Base-by-base conservation (phyloP, 1,140 invertebrate species). In the Drosophila grimshawi region DNA sequence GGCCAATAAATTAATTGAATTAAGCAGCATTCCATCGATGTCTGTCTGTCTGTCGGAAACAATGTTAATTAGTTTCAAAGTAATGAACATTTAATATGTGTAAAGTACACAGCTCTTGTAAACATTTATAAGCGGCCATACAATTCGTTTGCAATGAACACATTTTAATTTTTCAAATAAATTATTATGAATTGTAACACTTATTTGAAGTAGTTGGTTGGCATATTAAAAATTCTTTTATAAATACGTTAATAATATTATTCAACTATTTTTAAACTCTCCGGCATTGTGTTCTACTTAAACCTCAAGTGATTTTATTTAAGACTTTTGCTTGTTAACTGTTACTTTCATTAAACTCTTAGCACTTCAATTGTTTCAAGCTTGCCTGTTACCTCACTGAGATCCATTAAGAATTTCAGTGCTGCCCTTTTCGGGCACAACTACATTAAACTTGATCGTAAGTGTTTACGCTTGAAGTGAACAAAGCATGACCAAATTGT, bases 1-100 rank as follows among this genome's bases (percentile, higher is more conserved):
- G 60, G 56, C 61, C 75, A 57, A 78, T 75, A 72, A 86, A 86
- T 86, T 86, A 86, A 88, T 86, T 82, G 62, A 73, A 80, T 82
- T 76, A 82, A 73, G 46, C 32, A 59, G 62, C 45, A 30, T 32
- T 62, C 59, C 52, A 59, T 55, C 51, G 49, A 39, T 55, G 53
- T 19, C 19, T 19, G 19, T 19, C 43, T 27, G 6, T 11, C 19
- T 32, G 68, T 78, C 57, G 45, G n/a, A 11, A 41, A 11, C 8
- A n/a, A 48, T 49, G 19, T 69, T 51, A 57, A 67, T 61, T 68
- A 55, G 60, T 55, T 43, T 68, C 29, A 56, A 73, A 57, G 57
- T 69, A 73, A 73, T 73, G 53, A 61, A 52, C 11, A 60, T 48
- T 46, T 55, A 56, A 55, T 55, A 59, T 67, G 27, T 53, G 11